Evolutionary conservation across 2,113 vertebrate species (phyloP).

Genomic region (Callionymus lyra): DNA sequence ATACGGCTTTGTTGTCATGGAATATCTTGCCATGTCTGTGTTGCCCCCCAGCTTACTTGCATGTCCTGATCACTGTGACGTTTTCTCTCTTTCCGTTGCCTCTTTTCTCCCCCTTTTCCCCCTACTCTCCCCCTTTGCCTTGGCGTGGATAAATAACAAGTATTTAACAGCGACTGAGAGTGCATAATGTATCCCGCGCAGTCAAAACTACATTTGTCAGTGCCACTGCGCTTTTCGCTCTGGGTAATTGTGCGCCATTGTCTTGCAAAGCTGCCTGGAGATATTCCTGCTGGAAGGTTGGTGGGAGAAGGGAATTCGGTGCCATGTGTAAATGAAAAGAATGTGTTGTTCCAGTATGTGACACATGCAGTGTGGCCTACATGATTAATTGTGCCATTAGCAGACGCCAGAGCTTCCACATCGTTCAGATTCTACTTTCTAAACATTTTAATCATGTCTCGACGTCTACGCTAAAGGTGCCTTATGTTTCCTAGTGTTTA

Average conservation of each 20-base stretch:
- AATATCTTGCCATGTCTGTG: slow-evolving; percentile 41
- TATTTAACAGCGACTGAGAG: slow-evolving; percentile 59
- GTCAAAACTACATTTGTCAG: slow-evolving; percentile 67
- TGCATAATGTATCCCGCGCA: slow-evolving; percentile 54
- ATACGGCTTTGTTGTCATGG: slow-evolving; percentile 54
- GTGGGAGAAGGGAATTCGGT: slow-evolving; percentile 35
- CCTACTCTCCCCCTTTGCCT: slow-evolving; percentile 19
- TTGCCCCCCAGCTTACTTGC: slow-evolving; percentile 33
- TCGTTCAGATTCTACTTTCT: slow-evolving; percentile 17
- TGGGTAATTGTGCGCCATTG: slow-evolving; percentile 59
- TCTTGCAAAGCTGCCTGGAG: slow-evolving; percentile 56
- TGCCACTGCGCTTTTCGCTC: slow-evolving; percentile 55
- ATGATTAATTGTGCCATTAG: slow-evolving; percentile 54
- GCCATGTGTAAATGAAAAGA: slow-evolving; percentile 48
- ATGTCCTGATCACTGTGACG: slow-evolving; percentile 33
- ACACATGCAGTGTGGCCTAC: slow-evolving; percentile 30
- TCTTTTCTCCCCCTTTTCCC: slow-evolving; percentile 14
- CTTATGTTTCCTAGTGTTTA: too few species aligned
- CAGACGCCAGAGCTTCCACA: slow-evolving; percentile 22
- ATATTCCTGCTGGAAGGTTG: slow-evolving; percentile 36
- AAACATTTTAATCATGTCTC: slow-evolving; percentile 13
- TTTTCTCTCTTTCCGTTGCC: slow-evolving; percentile 16
- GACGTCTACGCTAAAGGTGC: not conserved
- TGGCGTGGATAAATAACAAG: slow-evolving; percentile 62
- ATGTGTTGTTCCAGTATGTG: slow-evolving; percentile 37